Evolutionary conservation across 2,113 vertebrate species (phyloP).

Genomic region (Clarias magur): DNA sequence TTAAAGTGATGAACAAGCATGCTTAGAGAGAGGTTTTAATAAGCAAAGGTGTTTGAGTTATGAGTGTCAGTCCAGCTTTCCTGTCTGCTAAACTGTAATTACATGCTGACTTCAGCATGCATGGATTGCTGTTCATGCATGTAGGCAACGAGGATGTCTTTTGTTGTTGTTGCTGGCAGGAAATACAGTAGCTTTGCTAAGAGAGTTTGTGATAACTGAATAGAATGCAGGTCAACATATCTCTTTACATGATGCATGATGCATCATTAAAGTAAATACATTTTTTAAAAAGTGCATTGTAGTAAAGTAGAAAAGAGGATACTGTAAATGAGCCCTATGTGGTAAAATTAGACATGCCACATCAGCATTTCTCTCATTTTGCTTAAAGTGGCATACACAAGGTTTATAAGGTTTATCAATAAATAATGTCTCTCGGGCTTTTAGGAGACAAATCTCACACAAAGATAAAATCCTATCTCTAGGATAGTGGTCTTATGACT

Average conservation of each 20-base stretch:
- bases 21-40: neutral
- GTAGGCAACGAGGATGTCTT: neutral
- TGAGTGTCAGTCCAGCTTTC: neutral
- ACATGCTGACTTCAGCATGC: slow-evolving; percentile 55
- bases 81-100: slow-evolving; percentile 35
- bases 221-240: neutral
- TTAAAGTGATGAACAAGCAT: neutral
- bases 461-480: neutral
- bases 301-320: neutral
- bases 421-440: neutral
- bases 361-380: slow-evolving; percentile 2
- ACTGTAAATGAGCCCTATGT: slow-evolving; percentile 10
- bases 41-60: neutral
- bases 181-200: neutral
- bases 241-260: slow-evolving; percentile 19
- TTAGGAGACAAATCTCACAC: neutral
- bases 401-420: slow-evolving; percentile 17
- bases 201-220: slow-evolving; percentile 12
- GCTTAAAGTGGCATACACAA: neutral
- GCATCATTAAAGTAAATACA: slow-evolving; percentile 11
- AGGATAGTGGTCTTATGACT: neutral
- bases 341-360: neutral
- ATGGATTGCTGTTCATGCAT: neutral
- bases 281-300: neutral
- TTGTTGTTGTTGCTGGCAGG: neutral